Conservation (phyloP, 2,888 invertebrate species). For the Noctua janthina region DNA sequence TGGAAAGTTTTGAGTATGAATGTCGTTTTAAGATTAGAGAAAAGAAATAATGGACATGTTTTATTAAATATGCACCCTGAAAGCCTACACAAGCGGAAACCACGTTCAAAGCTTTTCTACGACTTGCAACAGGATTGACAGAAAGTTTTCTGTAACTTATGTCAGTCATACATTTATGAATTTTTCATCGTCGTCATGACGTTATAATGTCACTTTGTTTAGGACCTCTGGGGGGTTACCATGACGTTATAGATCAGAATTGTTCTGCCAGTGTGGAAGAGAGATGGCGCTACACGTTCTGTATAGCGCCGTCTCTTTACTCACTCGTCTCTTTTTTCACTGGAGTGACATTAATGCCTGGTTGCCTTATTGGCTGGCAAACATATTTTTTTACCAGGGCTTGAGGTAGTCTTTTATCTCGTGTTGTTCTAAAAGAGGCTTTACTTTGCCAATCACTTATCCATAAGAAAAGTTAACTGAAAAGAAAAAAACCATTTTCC, state of each 20-base stretch:
- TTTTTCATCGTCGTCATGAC: neutral
- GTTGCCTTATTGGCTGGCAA: neutral
- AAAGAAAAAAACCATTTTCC: neutral
- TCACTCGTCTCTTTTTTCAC: neutral
- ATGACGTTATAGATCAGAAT: neutral
- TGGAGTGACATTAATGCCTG: neutral
- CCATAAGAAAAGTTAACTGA: neutral
- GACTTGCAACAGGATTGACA: neutral
- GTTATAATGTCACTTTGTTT: neutral
- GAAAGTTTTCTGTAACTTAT: neutral
- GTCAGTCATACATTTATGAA: neutral
- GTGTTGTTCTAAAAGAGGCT: too few relatives aligned
- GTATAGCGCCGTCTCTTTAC: neutral
- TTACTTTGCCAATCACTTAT: neutral
- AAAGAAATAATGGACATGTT: neutral
- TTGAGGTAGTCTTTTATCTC: neutral
- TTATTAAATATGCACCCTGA: neutral
- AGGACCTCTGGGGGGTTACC: neutral
- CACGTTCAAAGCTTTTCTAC: neutral
- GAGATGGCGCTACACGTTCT: neutral
- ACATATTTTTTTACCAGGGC: neutral
- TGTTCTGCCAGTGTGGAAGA: neutral
- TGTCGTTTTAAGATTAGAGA: neutral
- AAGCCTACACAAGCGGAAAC: neutral
- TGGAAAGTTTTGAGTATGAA: neutral